Conservation (phyloP, 1,140 invertebrate species). For the Grapholita molesta region DNA sequence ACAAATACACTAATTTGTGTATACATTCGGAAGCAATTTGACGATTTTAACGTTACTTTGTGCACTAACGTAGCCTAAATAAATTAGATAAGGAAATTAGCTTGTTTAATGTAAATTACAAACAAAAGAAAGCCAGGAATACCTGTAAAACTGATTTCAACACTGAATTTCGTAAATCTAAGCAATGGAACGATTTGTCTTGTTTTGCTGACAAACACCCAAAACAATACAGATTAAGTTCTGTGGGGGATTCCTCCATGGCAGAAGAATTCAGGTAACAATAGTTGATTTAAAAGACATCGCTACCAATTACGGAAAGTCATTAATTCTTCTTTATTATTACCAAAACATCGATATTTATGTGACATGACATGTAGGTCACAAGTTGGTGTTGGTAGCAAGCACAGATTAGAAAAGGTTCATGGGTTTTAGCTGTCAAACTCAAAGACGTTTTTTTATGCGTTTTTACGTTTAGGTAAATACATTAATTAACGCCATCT, state of each 20-base stretch:
- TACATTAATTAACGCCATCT: neutral
- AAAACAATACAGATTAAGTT: conserved; percentile 30
- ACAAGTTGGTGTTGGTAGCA: neutral
- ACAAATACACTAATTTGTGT: no score
- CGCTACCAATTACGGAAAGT: neutral
- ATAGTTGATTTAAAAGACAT: neutral
- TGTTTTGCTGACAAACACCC: conserved; percentile 32
- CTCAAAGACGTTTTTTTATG: neutral
- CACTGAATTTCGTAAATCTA: conserved; percentile 32
- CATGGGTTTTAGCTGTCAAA: neutral
- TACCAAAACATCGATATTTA: neutral
- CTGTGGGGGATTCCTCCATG: conserved; percentile 3
- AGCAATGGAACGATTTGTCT: conserved; percentile 27
- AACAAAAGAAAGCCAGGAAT: neutral
- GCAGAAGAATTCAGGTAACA: neutral
- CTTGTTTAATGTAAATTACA: neutral
- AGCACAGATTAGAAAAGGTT: neutral
- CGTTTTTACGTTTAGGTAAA: neutral
- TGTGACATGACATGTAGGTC: neutral
- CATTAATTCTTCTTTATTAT: neutral
- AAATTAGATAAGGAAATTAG: no score
- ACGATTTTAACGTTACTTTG: no score
- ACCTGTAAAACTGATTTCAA: conserved; percentile 37
- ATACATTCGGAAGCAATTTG: no score
- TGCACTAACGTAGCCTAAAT: no score